phyloP scores from a whole-genome alignment of 2,888 invertebrate species.

The Acleris literana region DNA sequence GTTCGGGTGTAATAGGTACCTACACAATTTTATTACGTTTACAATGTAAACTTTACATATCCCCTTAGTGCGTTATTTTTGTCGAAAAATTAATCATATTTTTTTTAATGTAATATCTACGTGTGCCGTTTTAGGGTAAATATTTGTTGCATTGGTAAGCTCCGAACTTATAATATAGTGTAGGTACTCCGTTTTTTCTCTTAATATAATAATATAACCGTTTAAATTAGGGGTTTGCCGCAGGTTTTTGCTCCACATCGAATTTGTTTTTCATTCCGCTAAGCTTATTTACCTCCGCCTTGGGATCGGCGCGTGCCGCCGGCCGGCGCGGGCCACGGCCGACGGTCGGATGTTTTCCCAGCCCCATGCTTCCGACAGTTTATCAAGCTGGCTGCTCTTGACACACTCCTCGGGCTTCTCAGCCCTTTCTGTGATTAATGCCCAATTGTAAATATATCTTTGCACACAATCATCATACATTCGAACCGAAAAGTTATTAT shows the following conservation, averaged over 20 bases:
- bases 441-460: slow-evolving; percentile 52
- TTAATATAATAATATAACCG: slow-evolving; percentile 31
- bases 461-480: slow-evolving; percentile 21
- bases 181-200: no score
- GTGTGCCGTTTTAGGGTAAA: no score
- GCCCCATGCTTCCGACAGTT: slow-evolving; percentile 52
- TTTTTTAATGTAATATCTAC: background rate
- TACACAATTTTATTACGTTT: slow-evolving; percentile 2
- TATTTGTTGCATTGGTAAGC: no score
- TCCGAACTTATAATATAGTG: no score
- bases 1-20: slow-evolving; percentile 2
- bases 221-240: slow-evolving; percentile 39
- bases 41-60: background rate
- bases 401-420: slow-evolving; percentile 53
- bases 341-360: slow-evolving; percentile 55
- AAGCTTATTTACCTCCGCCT: slow-evolving; percentile 51
- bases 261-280: slow-evolving; percentile 57
- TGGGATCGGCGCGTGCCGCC: slow-evolving; percentile 40
- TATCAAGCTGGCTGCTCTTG: slow-evolving; percentile 53
- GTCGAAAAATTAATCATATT: background rate
- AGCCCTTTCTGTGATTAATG: slow-evolving; percentile 54
- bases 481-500: slow-evolving; percentile 10
- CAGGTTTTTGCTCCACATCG: slow-evolving; percentile 36
- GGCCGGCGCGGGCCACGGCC: slow-evolving; percentile 12
- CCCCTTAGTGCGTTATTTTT: background rate